Conservation (phyloP, 92 coral and sea anemone species). For the Zoanthus gigantus region DNA sequence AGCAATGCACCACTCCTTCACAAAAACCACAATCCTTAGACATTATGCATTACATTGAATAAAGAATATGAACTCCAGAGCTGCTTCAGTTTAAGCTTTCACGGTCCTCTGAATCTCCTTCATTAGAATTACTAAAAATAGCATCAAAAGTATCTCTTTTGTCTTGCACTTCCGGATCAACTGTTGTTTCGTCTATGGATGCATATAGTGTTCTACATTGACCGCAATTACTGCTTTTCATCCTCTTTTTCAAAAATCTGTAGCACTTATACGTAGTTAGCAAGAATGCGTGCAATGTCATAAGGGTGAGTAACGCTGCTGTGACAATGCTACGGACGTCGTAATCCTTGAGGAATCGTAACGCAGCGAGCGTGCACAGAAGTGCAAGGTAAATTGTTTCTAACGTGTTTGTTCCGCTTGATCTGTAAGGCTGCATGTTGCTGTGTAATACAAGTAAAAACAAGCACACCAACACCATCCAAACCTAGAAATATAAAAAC, state of each 20-base stretch:
- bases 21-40: no score
- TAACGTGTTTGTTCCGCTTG: constrained; percentile 72
- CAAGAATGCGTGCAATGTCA: constrained; percentile 62
- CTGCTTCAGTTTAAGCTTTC: not conserved
- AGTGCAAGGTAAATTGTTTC: constrained; percentile 82
- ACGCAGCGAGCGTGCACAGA: constrained; percentile 72
- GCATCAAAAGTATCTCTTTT: constrained; percentile 63
- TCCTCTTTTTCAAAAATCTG: constrained; percentile 58
- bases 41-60: no score
- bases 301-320: constrained; percentile 44
- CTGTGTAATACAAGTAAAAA: constrained; percentile 78
- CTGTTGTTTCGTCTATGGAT: constrained; percentile 50
- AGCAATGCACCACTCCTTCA: no score
- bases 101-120: not conserved
- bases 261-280: constrained; percentile 54
- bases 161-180: constrained; percentile 58
- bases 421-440: constrained; percentile 88
- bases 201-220: constrained; percentile 49
- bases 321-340: constrained; percentile 50
- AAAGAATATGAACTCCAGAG: no score
- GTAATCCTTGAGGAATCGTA: constrained; percentile 63
- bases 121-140: constrained; percentile 49
- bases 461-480: constrained; percentile 75
- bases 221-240: constrained; percentile 32
- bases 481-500: constrained; percentile 50